A percentile compares a stretch with the other conserved stretches of the same genome.
These are phyloP conservation scores for Spondyliosoma cantharus DNA, from an alignment of 2,797 vertebrate species.

Conservation along the genomic window DNA sequence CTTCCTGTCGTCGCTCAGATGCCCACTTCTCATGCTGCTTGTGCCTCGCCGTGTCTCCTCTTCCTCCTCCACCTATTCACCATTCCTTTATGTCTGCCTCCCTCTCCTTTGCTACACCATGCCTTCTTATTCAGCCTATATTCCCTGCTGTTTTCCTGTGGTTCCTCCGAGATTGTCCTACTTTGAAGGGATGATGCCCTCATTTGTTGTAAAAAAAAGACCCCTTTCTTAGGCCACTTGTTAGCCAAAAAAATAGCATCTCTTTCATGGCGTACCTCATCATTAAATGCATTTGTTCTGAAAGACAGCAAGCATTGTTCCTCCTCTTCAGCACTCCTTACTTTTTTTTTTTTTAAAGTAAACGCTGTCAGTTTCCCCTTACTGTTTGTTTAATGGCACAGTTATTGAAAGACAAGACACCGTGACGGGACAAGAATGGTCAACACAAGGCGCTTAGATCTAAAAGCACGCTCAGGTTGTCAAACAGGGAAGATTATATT, in stretches of 20 bases:
- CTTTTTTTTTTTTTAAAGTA: conserved; percentile 14
- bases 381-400: conserved; percentile 22
- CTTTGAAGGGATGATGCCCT: conserved; percentile 53
- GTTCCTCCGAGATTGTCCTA: conserved; percentile 41
- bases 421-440: conserved; percentile 10
- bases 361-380: conserved; percentile 2
- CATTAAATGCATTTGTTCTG: conserved; percentile 29
- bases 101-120: conserved; percentile 23
- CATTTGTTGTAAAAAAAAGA: conserved; percentile 38
- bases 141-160: conserved; percentile 27
- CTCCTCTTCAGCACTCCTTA: conserved; percentile 11
- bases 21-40: conserved; percentile 55
- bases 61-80: background rate
- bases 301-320: conserved; percentile 25
- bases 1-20: conserved; percentile 29
- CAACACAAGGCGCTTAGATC: conserved; percentile 28
- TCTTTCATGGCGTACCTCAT: conserved; percentile 28
- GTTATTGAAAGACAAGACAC: conserved; percentile 25
- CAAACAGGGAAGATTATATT: conserved; percentile 26
- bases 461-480: conserved; percentile 30
- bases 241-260: conserved; percentile 33
- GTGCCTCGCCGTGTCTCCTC: conserved; percentile 26
- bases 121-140: conserved; percentile 38
- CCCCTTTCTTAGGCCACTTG: conserved; percentile 43
- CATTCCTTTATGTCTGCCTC: conserved; percentile 24